Evolutionary conservation across 2,888 invertebrate species (phyloP).

Genomic region (Nemotelus nigrinus): DNA sequence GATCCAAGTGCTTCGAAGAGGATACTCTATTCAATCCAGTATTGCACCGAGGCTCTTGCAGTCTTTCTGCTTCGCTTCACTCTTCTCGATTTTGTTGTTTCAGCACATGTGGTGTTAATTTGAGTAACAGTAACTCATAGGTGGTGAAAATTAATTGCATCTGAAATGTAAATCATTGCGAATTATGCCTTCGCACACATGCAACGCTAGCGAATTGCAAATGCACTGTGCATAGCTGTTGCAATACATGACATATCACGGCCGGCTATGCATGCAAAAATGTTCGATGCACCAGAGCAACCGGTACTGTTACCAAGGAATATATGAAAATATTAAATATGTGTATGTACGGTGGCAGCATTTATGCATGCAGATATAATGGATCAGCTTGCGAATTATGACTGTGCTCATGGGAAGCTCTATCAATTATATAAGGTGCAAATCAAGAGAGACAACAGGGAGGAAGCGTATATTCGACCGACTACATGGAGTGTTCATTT

Average conservation of each 20-base stretch:
- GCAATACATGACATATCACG: too few relatives aligned
- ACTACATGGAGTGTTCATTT: not conserved
- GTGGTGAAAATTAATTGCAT: slow-evolving; percentile 36
- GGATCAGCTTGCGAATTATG: not conserved
- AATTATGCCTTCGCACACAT: slow-evolving; percentile 11
- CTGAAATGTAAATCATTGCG: slow-evolving; percentile 37
- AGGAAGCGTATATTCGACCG: too few relatives aligned
- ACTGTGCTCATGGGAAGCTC: not conserved
- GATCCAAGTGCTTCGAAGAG: not conserved
- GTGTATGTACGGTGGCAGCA: not conserved
- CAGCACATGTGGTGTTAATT: slow-evolving; percentile 33
- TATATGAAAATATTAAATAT: not conserved
- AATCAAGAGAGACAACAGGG: not conserved
- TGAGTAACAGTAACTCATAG: slow-evolving; percentile 9
- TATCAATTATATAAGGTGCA: too few relatives aligned
- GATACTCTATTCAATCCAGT: not conserved
- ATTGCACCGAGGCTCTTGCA: not conserved
- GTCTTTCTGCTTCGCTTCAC: not conserved
- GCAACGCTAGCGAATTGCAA: not conserved
- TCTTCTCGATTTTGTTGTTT: slow-evolving; percentile 1
- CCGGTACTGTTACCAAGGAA: not conserved
- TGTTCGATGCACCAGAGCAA: not conserved
- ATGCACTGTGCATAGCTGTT: not conserved
- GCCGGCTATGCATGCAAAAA: not conserved
- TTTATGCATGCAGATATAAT: not conserved